Conservation (phyloP, 2,888 invertebrate genomes). For the Tetranychus truncatus region DNA sequence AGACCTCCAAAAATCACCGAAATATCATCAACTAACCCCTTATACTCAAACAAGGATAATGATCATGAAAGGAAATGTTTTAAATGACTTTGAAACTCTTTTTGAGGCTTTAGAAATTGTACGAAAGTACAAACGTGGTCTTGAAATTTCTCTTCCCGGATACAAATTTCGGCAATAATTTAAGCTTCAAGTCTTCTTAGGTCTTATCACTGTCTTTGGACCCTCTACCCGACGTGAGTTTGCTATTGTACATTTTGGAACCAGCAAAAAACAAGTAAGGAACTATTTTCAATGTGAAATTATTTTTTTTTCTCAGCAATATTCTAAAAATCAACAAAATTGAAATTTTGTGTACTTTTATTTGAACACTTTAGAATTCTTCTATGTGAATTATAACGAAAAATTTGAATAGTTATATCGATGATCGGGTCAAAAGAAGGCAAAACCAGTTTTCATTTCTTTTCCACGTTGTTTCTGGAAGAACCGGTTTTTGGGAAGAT, state of each 20-base stretch:
- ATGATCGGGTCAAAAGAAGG: no score
- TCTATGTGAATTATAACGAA: no score
- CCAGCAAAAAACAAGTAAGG: conserved; percentile 12
- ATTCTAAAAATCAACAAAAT: background rate
- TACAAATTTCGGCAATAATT: background rate
- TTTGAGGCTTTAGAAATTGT: conserved; percentile 9
- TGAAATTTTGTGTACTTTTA: no score
- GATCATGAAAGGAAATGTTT: conserved; percentile 10
- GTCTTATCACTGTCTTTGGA: background rate
- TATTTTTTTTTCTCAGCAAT: no score
- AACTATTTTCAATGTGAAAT: background rate
- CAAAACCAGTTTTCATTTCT: no score
- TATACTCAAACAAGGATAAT: background rate
- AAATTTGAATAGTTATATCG: no score
- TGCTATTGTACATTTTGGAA: conserved; percentile 1
- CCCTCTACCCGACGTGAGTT: background rate
- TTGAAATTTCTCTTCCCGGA: background rate
- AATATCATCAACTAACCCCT: background rate
- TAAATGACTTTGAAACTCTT: conserved; percentile 9
- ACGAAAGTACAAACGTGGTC: background rate
- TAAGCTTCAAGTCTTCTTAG: background rate
- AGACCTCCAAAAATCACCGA: background rate
- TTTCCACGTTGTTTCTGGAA: no score
- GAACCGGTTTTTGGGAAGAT: no score
- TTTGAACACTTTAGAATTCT: no score